Percentiles rank a stretch among this genome's conserved stretches.
Evolutionary conservation across 1,140 invertebrate species (phyloP).

Genomic region (Drosophila neocordata): DNA sequence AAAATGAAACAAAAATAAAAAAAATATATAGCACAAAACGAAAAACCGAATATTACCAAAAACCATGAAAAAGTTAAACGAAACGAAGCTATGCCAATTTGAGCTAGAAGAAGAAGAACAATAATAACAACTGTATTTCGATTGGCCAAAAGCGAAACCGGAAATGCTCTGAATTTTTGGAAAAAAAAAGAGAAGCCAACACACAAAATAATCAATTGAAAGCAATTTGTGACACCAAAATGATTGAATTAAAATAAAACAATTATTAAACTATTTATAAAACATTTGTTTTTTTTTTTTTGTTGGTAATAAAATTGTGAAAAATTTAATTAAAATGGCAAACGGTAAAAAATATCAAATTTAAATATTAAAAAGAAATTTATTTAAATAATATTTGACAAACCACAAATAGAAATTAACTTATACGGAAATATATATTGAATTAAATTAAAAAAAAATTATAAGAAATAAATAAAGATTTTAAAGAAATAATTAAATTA

Average conservation of each 20-base stretch:
- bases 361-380: not conserved
- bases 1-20: not conserved
- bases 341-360: not conserved
- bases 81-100: slow-evolving; percentile 44
- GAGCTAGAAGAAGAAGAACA: slow-evolving; percentile 8
- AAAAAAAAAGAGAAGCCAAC: not conserved
- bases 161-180: not conserved
- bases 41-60: slow-evolving; percentile 14
- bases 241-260: no score
- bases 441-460: not conserved
- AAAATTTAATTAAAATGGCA: not conserved
- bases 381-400: not conserved
- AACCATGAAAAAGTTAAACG: slow-evolving; percentile 23
- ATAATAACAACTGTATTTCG: slow-evolving; percentile 14
- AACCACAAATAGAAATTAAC: not conserved
- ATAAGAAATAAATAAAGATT: not conserved
- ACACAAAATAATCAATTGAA: not conserved
- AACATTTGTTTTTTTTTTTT: no score
- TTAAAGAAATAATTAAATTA: no score
- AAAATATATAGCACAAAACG: slow-evolving; percentile 12
- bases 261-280: no score
- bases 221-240: not conserved
- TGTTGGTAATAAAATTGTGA: not conserved
- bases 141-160: slow-evolving; percentile 16
- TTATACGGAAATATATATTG: not conserved